Evolutionary conservation across 2,888 invertebrate genomes (phyloP).

Genomic region (Nomada flava): DNA sequence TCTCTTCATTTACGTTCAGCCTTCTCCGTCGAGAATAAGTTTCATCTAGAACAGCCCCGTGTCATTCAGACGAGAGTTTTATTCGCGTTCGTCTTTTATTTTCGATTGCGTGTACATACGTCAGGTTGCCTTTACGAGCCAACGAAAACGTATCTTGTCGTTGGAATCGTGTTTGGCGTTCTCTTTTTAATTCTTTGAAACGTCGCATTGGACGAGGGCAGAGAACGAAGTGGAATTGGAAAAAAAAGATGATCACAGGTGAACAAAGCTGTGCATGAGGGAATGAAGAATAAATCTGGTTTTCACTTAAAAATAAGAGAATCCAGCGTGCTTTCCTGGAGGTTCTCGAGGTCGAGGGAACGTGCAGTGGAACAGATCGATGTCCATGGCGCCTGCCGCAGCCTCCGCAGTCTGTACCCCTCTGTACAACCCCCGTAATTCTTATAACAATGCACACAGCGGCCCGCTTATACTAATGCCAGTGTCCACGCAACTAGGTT

Average conservation of each 20-base stretch:
- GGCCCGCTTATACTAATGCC: neutral
- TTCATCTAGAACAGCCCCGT: neutral
- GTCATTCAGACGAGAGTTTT: too few relatives aligned
- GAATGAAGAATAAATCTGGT: conserved; percentile 10
- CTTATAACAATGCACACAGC: conserved; percentile 66
- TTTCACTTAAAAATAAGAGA: conserved; percentile 38
- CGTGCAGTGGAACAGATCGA: conserved; percentile 79
- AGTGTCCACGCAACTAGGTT: neutral
- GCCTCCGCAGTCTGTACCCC: conserved; percentile 78
- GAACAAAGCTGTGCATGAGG: too few relatives aligned
- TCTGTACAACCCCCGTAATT: conserved; percentile 63
- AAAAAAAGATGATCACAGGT: too few relatives aligned
- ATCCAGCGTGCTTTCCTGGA: neutral
- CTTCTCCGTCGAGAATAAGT: neutral
- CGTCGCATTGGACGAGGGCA: too few relatives aligned
- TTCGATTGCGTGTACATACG: too few relatives aligned
- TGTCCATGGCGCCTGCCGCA: conserved; percentile 82
- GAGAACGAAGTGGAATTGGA: too few relatives aligned
- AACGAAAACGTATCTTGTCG: too few relatives aligned
- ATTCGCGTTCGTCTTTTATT: too few relatives aligned
- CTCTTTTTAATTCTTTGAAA: too few relatives aligned
- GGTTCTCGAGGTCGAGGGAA: conserved; percentile 40
- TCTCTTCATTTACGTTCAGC: neutral
- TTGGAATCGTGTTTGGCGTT: too few relatives aligned
- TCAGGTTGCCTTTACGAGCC: too few relatives aligned